Evolutionary conservation across 2,797 vertebrate genomes (phyloP), one percentile per base, ranked within the genome.

Genomic region (Lepilemur ruficaudatus): DNA sequence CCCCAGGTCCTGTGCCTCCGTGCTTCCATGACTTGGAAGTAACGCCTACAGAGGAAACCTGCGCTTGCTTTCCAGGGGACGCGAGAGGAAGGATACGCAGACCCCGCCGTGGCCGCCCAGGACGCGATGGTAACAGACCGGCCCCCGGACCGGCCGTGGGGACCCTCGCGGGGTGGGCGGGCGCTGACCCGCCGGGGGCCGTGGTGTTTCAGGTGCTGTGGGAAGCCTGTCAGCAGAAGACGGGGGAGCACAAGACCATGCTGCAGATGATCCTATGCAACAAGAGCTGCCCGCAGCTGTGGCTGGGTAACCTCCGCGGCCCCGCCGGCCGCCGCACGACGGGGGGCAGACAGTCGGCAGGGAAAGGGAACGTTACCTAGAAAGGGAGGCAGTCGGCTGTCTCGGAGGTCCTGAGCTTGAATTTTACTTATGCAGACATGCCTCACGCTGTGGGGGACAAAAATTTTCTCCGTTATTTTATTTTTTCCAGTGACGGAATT

Each of bases 231-330:
- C 99, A 99, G 96, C 98, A 81, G 93, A 98, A 98, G 97, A 98
- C 98, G 4, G 98, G 98, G 2, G 98, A 99, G 69, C 98, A 99
- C 96, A 99, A 99, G 97, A 98, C 97, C 65, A 97, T 98, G 98
- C 97, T 99, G 87, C 99, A 99, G 96, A 98, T 98, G 98, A 98
- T 99, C 78, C 97, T 99, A 82, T 99, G 99, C 96, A 99, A 98
- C 97, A 98, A 98, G 97, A 99, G 98, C 61, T 98, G 97, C 84
- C 98, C 98, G 91, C 99, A 99, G 92, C 87, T 99, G 89, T 98
- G 98, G 98, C 98, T 98, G 97, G 98, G 98, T 99, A 99, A 98
- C 69, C 57, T 8, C 7, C 7, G 8, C 52, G 50, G 50, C 50
- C 50, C 13, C 14, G 48, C 2, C 48, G 48, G 5, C 5, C 17